Base-by-base conservation (phyloP, 2,888 invertebrate genomes). In the Drosophila rellima region DNA sequence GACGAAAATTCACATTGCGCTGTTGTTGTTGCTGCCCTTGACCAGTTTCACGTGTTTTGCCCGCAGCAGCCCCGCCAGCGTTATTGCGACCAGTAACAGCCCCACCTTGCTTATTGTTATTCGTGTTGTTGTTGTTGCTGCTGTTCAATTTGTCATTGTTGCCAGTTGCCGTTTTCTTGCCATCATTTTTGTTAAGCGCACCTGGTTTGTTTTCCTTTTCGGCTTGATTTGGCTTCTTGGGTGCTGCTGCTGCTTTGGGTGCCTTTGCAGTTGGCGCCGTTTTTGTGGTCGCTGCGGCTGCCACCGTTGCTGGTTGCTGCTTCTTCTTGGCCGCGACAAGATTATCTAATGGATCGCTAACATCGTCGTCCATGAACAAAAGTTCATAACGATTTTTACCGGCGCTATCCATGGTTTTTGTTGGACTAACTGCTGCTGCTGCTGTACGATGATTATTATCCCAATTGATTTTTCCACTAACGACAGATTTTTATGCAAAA, bases 361-460 rank as follows among this genome's bases (percentile, higher is more conserved):
- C 88, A 89, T 92, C 92, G 82, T 92, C 92, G 90, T 92, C 92
- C 92, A 92, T 92, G 91, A 91, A 92, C 91, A 92, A 91, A 78
- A 92, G 91, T 88, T 92, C 92, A 90, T 92, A 92, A 86, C 92
- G 92, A 91, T 92, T 92, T 81, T 92, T 92, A 80, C 92, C 92
- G 87, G 92, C 85, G 83, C 90, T 91, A 87, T 92, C 92, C 92
- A 92, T 92, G 70, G 71, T 82, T 82, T 50, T 63, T 68, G 10
- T 59, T 67, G 18, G 39, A 62, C 55, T 83, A 26, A 45, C 69
- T 67, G 48, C 62, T 78, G 57, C 63, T 69, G 50, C 52, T 78
- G 47, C 61, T 71, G 29, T 39, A 47, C 52, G 70, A 61, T 69
- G 69, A 77, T 77, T 68, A 59, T 64, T 73, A 55, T 60, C 33